phyloP scores from a whole-genome alignment of 2,888 invertebrate species.

The Terebella lapidaria region DNA sequence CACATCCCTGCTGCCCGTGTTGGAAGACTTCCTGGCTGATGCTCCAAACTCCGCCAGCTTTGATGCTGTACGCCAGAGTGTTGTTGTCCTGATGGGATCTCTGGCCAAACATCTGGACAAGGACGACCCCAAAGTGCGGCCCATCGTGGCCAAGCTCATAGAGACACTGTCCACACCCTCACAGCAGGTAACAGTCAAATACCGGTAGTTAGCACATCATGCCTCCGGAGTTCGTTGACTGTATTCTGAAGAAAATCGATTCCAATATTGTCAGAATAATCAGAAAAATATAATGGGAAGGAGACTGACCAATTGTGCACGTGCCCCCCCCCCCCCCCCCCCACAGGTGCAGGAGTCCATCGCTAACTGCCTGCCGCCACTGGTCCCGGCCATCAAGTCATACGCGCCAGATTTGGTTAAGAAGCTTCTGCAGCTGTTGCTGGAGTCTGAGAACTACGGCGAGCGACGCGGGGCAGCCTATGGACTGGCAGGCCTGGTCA shows the following conservation, averaged over 20 bases:
- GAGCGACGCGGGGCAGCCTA: slow-evolving; percentile 79
- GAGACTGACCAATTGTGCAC: no score
- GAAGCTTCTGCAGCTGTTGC: slow-evolving; percentile 61
- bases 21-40: slow-evolving; percentile 87
- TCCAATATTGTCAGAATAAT: no score
- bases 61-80: slow-evolving; percentile 91
- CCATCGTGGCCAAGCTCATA: slow-evolving; percentile 86
- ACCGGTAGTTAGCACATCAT: no score
- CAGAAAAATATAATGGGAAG: no score
- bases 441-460: slow-evolving; percentile 50
- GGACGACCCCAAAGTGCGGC: slow-evolving; percentile 80
- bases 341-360: slow-evolving; percentile 96
- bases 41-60: slow-evolving; percentile 84
- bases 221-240: no score
- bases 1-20: slow-evolving; percentile 77
- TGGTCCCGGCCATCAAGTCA: slow-evolving; percentile 86
- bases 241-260: no score
- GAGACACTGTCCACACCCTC: slow-evolving; percentile 92
- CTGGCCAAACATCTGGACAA: slow-evolving; percentile 92
- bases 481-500: slow-evolving; percentile 89
- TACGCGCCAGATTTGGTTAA: slow-evolving; percentile 84
- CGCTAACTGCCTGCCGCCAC: slow-evolving; percentile 87
- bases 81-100: slow-evolving; percentile 95
- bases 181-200: slow-evolving; percentile 71
- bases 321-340: no score